Evolutionary conservation across 1,140 invertebrate species (phyloP), one percentile per base, ranked within the genome.

Genomic region (Polypedilum pembai): DNA sequence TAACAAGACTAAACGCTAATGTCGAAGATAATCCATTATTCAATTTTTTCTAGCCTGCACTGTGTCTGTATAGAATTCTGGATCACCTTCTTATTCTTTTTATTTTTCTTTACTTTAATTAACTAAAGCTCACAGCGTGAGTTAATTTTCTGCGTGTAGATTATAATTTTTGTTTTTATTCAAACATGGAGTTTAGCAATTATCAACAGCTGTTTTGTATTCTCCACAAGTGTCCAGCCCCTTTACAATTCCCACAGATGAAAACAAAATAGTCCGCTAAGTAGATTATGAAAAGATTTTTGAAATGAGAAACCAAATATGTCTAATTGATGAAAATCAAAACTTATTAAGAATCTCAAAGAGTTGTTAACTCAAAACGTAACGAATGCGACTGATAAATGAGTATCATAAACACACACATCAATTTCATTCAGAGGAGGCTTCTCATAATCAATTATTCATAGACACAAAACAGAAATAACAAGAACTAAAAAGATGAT

Each of bases 1-100:
- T 56, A 56, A 56, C 45, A 56, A 56, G 45, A 56, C 45, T 56
- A 56, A 56, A 56, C 45, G 45, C 45, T 56, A 56, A 56, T 56
- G 45, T 56, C 45, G 10, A 15, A 56, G 12, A 56, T 56, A 56
- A 56, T 56, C 45, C 45, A 56, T 56, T 56, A 56, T 56, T 56
- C 12, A 56, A 56, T 56, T 56, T 15, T 56, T 15, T 56, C 45
- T 56, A 56, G 24, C 24, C 45, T 56, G 12, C 45, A 56, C n/a
- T 56, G 12, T 56, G 24, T 33, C 24, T 33, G 24, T 33, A 33
- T 33, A 56, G 15, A 56, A 56, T 56, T 56, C 45, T 56, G 15
- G 45, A 56, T 56, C 45, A 56, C 45, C 45, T 15, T n/a, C n/a
- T 56, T 56, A 15, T 56, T 56, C 24, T 33, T 33, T n/a, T n/a